These are phyloP conservation scores for Scaptomyza cyrtandrae DNA, from an alignment of 2,888 invertebrate genomes.

Conservation along the genomic window DNA sequence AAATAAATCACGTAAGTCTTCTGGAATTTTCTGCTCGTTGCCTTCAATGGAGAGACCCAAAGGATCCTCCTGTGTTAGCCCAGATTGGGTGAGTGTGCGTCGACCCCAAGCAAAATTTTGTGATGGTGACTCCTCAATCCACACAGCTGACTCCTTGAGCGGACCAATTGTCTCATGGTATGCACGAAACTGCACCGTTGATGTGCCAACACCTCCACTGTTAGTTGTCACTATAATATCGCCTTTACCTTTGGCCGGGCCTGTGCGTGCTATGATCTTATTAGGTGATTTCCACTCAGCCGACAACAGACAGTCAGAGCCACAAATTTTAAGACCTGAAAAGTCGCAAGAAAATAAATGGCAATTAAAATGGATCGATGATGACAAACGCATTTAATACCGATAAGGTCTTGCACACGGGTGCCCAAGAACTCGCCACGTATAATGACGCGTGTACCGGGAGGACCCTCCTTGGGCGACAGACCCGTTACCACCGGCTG, in stretches of 20 bases:
- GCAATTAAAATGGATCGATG: conserved; percentile 3
- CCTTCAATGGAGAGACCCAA: conserved; percentile 96
- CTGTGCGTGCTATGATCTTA: conserved; percentile 98
- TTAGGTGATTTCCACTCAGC: conserved; percentile 99
- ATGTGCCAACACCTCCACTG: conserved; percentile 86
- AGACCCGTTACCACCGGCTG: conserved; percentile 97
- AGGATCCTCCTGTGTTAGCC: conserved; percentile 95
- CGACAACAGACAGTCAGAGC: conserved; percentile 96
- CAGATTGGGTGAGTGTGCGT: conserved; percentile 93
- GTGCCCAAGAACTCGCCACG: conserved; percentile 97
- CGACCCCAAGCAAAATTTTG: conserved; percentile 93
- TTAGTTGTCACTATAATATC: conserved; percentile 95
- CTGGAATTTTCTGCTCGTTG: conserved; percentile 95
- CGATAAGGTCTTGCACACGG: conserved; percentile 93
- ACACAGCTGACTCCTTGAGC: conserved; percentile 98
- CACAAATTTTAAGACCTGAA: conserved; percentile 96
- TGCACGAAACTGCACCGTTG: conserved; percentile 86
- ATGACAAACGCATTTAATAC: conserved; percentile 85
- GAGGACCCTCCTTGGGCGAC: conserved; percentile 99
- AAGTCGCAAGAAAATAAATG: conserved; percentile 3
- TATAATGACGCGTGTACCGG: conserved; percentile 97
- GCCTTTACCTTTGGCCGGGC: conserved; percentile 95
- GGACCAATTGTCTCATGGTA: conserved; percentile 96
- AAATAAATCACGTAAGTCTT: conserved; percentile 94
- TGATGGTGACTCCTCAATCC: conserved; percentile 98